phyloP scores from a whole-genome alignment of 2,113 vertebrate genomes.

The Gymnobelideus leadbeateri region DNA sequence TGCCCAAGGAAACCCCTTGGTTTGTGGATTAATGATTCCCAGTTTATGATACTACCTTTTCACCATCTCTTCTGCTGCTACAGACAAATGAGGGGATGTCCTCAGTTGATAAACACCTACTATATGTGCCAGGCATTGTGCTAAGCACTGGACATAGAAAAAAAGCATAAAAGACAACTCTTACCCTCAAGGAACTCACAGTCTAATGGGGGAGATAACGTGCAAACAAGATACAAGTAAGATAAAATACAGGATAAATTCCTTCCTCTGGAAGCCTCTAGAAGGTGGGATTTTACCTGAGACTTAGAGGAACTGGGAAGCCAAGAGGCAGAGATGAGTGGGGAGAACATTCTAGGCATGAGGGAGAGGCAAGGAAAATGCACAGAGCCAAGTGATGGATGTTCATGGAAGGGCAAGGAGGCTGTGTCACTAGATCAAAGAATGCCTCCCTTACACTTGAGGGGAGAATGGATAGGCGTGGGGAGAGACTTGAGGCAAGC shows the following conservation, averaged over 20 bases:
- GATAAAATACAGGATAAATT: no score
- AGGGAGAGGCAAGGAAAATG: background rate
- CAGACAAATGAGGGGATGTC: background rate
- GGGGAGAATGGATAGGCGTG: background rate
- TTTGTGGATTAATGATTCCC: background rate
- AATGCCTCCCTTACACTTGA: background rate
- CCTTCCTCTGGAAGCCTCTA: background rate
- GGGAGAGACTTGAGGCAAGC: background rate
- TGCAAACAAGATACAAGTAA: background rate
- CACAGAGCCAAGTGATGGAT: background rate
- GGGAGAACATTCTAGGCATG: rapidly evolving
- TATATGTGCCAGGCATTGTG: background rate
- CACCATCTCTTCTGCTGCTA: background rate
- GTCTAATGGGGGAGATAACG: background rate
- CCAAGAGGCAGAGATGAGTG: no score
- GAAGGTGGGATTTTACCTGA: background rate
- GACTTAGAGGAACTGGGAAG: background rate
- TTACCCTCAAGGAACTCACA: background rate
- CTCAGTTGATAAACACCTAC: background rate
- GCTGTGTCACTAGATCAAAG: background rate
- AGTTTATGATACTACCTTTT: background rate
- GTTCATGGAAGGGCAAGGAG: background rate
- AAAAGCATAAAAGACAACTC: background rate
- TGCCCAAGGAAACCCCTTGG: background rate
- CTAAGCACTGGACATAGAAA: background rate